Conservation (phyloP, 1,140 invertebrate species). For the Halictus rubicundus region DNA sequence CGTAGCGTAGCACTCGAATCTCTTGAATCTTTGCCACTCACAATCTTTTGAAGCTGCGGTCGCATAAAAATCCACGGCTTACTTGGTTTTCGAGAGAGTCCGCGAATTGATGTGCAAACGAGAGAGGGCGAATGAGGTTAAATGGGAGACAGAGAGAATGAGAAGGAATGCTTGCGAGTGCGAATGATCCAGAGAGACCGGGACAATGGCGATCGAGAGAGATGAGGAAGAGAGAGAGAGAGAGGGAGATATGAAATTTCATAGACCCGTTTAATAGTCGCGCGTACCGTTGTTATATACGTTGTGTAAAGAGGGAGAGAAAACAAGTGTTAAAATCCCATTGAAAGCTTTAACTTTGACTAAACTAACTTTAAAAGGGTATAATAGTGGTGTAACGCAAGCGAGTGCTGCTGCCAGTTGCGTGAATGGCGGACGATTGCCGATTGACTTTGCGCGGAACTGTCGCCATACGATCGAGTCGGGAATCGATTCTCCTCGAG, state of each 20-base stretch:
- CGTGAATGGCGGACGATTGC: constrained; percentile 38
- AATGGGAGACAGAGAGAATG: too few species aligned
- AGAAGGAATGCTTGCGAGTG: background rate
- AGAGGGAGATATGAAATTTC: background rate
- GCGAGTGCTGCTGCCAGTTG: constrained; percentile 33
- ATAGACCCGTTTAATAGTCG: constrained; percentile 25
- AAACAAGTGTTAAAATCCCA: constrained; percentile 54
- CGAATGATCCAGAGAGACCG: constrained; percentile 33
- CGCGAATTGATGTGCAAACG: too few species aligned
- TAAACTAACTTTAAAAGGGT: constrained; percentile 72
- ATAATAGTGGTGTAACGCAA: constrained; percentile 59
- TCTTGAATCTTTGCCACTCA: too few species aligned
- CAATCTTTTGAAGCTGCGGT: too few species aligned
- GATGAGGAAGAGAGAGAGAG: background rate
- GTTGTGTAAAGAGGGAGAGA: constrained; percentile 43
- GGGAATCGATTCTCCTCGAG: too few species aligned
- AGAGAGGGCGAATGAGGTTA: too few species aligned
- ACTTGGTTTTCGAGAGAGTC: too few species aligned
- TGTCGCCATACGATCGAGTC: background rate
- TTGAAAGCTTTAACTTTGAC: constrained; percentile 75
- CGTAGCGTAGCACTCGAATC: too few species aligned
- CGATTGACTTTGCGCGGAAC: constrained; percentile 32
- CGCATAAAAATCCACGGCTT: too few species aligned
- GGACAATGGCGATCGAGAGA: too few species aligned
- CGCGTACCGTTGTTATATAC: constrained; percentile 42